These are phyloP conservation scores for Willowsia nigromaculata DNA, from an alignment of 2,888 invertebrate genomes.

Conservation along the genomic window DNA sequence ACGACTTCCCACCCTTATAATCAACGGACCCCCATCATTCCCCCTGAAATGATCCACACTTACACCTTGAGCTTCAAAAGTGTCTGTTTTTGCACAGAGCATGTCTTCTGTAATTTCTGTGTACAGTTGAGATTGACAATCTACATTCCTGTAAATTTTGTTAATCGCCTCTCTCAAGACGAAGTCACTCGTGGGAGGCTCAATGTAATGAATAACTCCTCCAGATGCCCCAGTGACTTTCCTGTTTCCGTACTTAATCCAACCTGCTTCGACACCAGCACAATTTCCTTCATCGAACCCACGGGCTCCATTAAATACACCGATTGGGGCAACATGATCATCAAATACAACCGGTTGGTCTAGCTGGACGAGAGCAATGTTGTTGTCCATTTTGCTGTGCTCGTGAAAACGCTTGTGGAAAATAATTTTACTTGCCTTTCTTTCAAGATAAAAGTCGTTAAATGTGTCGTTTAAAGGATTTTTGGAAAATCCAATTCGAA, in stretches of 20 bases:
- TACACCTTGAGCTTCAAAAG: conserved; percentile 70
- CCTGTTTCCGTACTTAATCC: conserved; percentile 74
- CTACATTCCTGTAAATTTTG: conserved; percentile 66
- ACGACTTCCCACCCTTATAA: conserved; percentile 70
- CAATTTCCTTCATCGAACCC: conserved; percentile 73
- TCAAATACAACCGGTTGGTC: conserved; percentile 73
- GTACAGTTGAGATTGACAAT: conserved; percentile 65
- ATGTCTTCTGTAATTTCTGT: conserved; percentile 73
- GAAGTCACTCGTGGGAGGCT: conserved; percentile 74
- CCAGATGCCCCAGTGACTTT: conserved; percentile 73
- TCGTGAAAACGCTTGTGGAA: conserved; percentile 75
- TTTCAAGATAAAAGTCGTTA: conserved; percentile 69
- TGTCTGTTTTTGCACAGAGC: conserved; percentile 74
- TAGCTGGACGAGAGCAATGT: conserved; percentile 73
- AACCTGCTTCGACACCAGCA: conserved; percentile 72
- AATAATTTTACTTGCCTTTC: conserved; percentile 73
- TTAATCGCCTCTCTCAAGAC: conserved; percentile 71
- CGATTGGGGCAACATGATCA: conserved; percentile 72
- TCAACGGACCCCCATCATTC: conserved; percentile 75
- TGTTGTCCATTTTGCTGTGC: conserved; percentile 76
- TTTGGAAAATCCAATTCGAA: conserved; percentile 73
- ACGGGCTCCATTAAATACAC: conserved; percentile 65
- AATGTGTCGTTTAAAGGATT: conserved; percentile 70
- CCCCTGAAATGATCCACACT: conserved; percentile 69
- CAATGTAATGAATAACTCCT: conserved; percentile 74